phyloP scores from a whole-genome alignment of 2,888 invertebrate species.

The Pasiphila rectangulata region DNA sequence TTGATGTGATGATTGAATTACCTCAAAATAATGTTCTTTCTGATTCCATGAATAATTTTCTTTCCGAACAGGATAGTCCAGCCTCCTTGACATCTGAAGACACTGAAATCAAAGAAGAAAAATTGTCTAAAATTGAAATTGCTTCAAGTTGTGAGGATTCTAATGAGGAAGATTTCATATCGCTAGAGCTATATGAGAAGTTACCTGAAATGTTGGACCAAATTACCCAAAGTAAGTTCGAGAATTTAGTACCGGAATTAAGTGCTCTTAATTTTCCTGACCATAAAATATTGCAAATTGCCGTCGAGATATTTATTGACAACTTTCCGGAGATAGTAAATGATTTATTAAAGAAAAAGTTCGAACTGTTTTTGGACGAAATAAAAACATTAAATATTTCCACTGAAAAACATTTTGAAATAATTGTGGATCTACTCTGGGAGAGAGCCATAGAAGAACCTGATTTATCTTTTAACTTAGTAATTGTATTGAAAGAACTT shows the following conservation, averaged over 20 bases:
- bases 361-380: constrained; percentile 88
- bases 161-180: constrained; percentile 59
- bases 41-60: constrained; percentile 56
- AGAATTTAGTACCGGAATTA: background rate
- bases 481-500: constrained; percentile 89
- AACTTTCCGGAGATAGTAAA: background rate
- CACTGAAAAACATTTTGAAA: constrained; percentile 87
- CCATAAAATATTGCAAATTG: constrained; percentile 66
- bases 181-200: constrained; percentile 87
- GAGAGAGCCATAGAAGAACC: constrained; percentile 98
- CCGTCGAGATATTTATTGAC: background rate
- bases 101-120: constrained; percentile 90
- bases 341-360: constrained; percentile 83
- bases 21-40: background rate
- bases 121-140: constrained; percentile 43
- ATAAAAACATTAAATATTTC: constrained; percentile 89
- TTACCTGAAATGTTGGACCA: constrained; percentile 95
- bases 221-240: constrained; percentile 79
- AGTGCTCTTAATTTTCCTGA: background rate
- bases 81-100: constrained; percentile 88
- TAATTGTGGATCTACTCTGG: constrained; percentile 93
- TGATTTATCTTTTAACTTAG: constrained; percentile 94
- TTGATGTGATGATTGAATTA: too few species aligned
- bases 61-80: constrained; percentile 82
- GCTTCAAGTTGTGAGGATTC: constrained; percentile 74